These are phyloP conservation scores for Diaperis boleti DNA, from an alignment of 2,888 invertebrate genomes.

Conservation along the genomic window DNA sequence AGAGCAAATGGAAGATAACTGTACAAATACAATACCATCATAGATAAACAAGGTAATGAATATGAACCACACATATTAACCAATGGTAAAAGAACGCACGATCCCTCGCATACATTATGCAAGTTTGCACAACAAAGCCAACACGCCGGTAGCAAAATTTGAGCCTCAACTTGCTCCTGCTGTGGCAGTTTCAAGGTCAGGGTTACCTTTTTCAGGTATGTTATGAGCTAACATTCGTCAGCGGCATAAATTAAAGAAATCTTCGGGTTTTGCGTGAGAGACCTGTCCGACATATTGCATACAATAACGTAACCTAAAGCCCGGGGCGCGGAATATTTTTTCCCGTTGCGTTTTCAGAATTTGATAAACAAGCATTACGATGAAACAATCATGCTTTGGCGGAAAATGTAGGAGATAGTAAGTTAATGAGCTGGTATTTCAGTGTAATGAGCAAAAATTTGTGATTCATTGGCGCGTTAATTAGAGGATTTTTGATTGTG, in stretches of 20 bases:
- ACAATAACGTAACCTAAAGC: conserved; percentile 34
- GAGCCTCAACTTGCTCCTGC: not conserved
- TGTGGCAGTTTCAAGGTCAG: conserved; percentile 10
- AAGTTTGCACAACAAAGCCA: not conserved
- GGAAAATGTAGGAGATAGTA: not conserved
- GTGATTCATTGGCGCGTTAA: too few species aligned
- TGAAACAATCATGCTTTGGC: not conserved
- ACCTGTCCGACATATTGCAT: conserved; percentile 18
- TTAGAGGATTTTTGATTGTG: too few species aligned
- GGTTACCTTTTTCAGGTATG: conserved; percentile 18
- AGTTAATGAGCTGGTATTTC: not conserved
- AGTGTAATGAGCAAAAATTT: too few species aligned
- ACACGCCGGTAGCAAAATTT: not conserved
- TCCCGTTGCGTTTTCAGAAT: not conserved
- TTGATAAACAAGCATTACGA: conserved; percentile 1
- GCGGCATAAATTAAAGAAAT: conserved; percentile 16
- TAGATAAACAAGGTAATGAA: not conserved
- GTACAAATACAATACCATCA: not conserved
- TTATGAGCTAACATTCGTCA: conserved; percentile 10
- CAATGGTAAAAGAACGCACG: too few species aligned
- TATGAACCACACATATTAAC: too few species aligned
- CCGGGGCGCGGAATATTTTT: conserved; percentile 21
- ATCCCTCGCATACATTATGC: too few species aligned
- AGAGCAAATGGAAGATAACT: not conserved
- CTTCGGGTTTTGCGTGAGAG: conserved; percentile 14